Conservation (phyloP, 2,113 vertebrate genomes). For the Menura novaehollandiae region DNA sequence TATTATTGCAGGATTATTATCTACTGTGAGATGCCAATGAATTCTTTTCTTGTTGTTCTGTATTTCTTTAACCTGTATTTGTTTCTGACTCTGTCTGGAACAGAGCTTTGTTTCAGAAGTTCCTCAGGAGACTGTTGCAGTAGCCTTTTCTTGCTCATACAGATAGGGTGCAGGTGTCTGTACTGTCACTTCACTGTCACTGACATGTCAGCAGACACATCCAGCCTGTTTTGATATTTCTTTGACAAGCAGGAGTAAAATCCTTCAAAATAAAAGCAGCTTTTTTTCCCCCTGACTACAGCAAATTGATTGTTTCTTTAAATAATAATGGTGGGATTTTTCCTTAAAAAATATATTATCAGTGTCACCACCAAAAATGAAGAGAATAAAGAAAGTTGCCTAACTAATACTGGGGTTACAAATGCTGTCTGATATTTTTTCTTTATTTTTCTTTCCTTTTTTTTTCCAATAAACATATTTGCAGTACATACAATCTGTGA, state of each 20-base stretch:
- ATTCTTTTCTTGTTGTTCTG: neutral
- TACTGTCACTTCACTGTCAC: neutral
- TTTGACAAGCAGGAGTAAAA: neutral
- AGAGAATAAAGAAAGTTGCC: neutral
- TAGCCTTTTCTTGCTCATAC: neutral
- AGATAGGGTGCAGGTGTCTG: neutral
- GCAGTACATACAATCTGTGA: neutral
- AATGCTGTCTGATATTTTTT: neutral
- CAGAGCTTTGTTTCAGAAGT: neutral
- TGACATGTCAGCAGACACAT: neutral
- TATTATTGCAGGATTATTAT: neutral
- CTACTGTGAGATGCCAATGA: neutral
- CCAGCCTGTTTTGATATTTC: neutral
- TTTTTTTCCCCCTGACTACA: neutral
- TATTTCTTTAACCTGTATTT: neutral
- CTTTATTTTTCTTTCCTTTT: too few species aligned
- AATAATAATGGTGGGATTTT: rapidly evolving
- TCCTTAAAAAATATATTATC: neutral
- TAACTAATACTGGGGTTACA: neutral
- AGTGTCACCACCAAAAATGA: neutral
- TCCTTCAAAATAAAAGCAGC: neutral
- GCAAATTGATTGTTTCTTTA: neutral
- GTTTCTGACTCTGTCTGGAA: neutral
- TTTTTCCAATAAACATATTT: neutral
- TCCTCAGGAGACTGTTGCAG: neutral